phyloP scores from a whole-genome alignment of 2,888 invertebrate genomes.

The Pherbina coryleti region DNA sequence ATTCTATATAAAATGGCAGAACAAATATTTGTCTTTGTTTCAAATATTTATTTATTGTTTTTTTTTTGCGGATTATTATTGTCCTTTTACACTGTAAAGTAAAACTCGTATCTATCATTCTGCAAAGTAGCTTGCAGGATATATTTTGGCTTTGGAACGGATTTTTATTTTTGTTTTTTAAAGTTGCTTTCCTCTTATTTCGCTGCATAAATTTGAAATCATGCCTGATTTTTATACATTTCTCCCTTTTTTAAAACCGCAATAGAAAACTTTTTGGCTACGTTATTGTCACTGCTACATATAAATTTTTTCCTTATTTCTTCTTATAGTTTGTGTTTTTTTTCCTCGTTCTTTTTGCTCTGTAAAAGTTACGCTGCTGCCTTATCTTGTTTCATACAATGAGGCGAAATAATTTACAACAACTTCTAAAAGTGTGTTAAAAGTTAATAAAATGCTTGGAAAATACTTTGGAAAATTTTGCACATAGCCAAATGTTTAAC shows the following conservation, averaged over 20 bases:
- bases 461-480: slow-evolving; percentile 30
- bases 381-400: slow-evolving; percentile 32
- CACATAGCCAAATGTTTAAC: slow-evolving; percentile 33
- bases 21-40: too few species aligned
- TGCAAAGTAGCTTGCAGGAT: too few species aligned
- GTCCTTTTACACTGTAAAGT: too few species aligned
- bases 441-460: slow-evolving; percentile 37
- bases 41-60: too few species aligned
- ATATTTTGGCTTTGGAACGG: not conserved
- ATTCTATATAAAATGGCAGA: too few species aligned
- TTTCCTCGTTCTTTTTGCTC: not conserved
- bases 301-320: not conserved
- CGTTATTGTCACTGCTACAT: slow-evolving; percentile 10
- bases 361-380: slow-evolving; percentile 9
- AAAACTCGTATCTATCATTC: too few species aligned
- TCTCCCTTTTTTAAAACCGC: not conserved
- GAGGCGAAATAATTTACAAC: slow-evolving; percentile 35
- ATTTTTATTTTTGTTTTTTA: too few species aligned
- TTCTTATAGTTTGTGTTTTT: not conserved
- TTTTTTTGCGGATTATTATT: too few species aligned
- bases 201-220: slow-evolving; percentile 18
- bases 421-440: slow-evolving; percentile 35
- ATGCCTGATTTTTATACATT: not conserved
- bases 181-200: too few species aligned
- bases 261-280: slow-evolving; percentile 1